These are phyloP conservation scores for Anhinga rufa DNA, from an alignment of 2,113 vertebrate species.

Conservation along the genomic window DNA sequence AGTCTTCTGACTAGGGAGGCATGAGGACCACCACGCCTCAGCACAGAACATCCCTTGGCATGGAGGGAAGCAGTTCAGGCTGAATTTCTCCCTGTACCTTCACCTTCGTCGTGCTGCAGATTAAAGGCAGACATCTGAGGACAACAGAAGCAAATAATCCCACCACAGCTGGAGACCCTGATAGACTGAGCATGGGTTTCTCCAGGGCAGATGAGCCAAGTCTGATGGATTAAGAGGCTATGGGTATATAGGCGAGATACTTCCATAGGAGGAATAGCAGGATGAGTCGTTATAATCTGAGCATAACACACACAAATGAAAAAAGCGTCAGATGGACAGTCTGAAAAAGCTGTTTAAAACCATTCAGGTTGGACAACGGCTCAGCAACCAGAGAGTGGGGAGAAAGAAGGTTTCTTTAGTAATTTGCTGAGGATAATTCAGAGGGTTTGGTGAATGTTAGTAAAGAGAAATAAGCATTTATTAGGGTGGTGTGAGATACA, in stretches of 20 bases:
- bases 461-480: not conserved
- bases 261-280: not conserved
- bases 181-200: not conserved
- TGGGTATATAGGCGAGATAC: not conserved
- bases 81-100: not conserved
- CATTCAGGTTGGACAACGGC: not conserved
- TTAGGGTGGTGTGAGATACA: not conserved
- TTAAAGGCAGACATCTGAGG: not conserved
- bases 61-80: not conserved
- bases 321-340: rapidly evolving
- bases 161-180: not conserved
- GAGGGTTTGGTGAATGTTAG: not conserved
- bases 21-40: not conserved
- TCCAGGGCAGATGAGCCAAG: not conserved
- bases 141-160: not conserved
- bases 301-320: rapidly evolving
- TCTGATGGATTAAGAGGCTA: not conserved
- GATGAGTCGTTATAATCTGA: not conserved
- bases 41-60: not conserved
- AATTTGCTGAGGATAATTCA: not conserved
- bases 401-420: not conserved
- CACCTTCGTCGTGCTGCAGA: not conserved
- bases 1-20: not conserved
- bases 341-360: not conserved
- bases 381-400: not conserved